Conservation (phyloP, 2,797 vertebrate species). For the Rhynchotus rufescens region DNA sequence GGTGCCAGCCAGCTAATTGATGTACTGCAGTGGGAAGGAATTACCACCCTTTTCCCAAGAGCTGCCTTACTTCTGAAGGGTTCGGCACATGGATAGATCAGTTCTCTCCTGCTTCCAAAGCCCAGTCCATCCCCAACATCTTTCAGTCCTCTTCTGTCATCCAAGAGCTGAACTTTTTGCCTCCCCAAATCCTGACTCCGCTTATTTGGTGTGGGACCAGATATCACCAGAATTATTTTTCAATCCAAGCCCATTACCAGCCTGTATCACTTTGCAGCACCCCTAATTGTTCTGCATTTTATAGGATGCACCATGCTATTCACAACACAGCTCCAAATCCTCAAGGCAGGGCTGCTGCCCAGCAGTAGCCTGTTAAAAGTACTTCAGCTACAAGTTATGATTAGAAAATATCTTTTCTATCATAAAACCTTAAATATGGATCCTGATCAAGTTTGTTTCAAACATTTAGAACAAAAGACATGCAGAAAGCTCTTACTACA, state of each 20-base stretch:
- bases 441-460: neutral
- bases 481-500: neutral
- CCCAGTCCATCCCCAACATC: too few species aligned
- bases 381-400: neutral
- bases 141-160: too few species aligned
- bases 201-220: rapidly evolving
- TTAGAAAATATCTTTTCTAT: neutral
- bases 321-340: neutral
- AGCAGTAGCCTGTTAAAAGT: neutral
- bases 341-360: neutral
- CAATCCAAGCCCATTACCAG: neutral
- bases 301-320: neutral
- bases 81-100: neutral
- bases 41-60: neutral
- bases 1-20: too few species aligned
- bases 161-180: neutral
- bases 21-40: neutral
- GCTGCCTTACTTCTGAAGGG: neutral
- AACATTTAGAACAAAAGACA: neutral
- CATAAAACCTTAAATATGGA: neutral
- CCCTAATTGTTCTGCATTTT: neutral
- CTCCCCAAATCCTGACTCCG: neutral
- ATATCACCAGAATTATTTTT: neutral
- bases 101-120: neutral
- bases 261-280: neutral